phyloP scores from a whole-genome alignment of 2,113 vertebrate genomes.

The Nycticorax nycticorax region DNA sequence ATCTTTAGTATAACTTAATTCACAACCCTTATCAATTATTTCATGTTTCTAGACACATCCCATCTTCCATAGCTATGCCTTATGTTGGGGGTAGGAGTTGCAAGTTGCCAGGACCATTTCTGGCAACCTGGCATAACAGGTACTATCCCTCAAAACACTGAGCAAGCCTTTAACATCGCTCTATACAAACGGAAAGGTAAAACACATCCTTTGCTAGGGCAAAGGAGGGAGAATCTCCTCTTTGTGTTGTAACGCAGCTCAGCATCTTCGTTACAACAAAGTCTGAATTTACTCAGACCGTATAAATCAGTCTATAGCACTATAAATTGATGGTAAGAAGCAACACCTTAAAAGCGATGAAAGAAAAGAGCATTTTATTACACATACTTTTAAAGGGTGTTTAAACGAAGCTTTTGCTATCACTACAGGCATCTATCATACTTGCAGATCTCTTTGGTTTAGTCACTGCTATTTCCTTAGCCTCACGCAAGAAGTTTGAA shows the following conservation, averaged over 20 bases:
- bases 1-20: constrained; percentile 6
- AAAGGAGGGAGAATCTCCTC: not conserved
- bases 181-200: not conserved
- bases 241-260: not conserved
- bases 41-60: not conserved
- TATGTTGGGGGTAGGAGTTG: not conserved
- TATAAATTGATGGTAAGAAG: not conserved
- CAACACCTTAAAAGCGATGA: not conserved
- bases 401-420: not conserved
- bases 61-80: not conserved
- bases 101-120: not conserved
- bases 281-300: not conserved
- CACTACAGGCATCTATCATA: not conserved
- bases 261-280: not conserved
- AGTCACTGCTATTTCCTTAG: not conserved
- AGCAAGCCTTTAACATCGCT: not conserved
- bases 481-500: not conserved
- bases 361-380: not conserved
- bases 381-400: not conserved
- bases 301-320: not conserved
- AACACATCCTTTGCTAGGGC: not conserved
- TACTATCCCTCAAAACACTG: not conserved
- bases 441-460: not conserved
- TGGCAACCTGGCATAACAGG: not conserved
- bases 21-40: not conserved